phyloP scores from a whole-genome alignment of 2,888 invertebrate species.

The Nipponacmea schrenckii region DNA sequence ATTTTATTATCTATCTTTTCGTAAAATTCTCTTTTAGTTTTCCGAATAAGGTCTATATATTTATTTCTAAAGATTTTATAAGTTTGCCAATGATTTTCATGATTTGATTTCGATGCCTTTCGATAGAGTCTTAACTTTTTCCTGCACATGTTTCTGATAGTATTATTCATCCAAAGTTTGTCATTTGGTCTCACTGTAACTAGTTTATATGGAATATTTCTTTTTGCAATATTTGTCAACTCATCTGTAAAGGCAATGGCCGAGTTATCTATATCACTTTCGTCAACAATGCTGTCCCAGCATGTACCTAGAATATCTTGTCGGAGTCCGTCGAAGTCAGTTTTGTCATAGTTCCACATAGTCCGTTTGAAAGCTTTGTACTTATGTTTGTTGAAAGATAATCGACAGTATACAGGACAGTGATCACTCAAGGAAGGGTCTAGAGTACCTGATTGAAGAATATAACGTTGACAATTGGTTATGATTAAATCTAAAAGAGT shows the following conservation, averaged over 20 bases:
- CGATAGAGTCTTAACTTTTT: no score
- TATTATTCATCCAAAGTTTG: no score
- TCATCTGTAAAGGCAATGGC: not conserved
- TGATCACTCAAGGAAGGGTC: not conserved
- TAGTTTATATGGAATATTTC: not conserved
- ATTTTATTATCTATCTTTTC: not conserved
- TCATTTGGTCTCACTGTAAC: not conserved
- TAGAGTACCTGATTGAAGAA: not conserved
- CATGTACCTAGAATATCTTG: not conserved
- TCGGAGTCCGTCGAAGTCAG: not conserved
- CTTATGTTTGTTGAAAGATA: not conserved
- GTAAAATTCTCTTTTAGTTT: not conserved
- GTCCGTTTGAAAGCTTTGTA: not conserved
- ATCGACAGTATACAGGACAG: not conserved
- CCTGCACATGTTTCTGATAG: no score
- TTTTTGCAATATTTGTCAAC: not conserved
- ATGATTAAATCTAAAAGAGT: not conserved
- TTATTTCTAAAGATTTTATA: not conserved
- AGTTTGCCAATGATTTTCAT: not conserved
- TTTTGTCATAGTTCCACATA: not conserved
- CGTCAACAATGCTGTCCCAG: not conserved
- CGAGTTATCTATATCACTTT: not conserved
- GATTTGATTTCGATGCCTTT: not conserved
- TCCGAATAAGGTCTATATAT: not conserved
- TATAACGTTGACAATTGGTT: not conserved